Base-by-base conservation (phyloP, 2,888 invertebrate genomes). In the Ormyrus pomaceus region DNA sequence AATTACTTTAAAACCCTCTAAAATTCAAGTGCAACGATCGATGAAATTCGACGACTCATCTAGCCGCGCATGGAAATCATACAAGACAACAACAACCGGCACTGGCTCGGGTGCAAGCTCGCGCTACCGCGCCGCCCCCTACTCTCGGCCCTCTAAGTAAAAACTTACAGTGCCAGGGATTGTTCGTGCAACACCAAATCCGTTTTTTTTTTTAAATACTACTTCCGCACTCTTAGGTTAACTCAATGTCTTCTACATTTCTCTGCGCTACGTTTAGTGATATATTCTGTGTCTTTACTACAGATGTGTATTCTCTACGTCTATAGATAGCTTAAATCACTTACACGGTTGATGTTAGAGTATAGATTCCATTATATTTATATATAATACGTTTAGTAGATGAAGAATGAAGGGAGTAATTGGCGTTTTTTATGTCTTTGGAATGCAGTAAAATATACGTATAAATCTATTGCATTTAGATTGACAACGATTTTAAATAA, bases 71-170 rank as follows among this genome's bases (percentile, higher is more conserved):
- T 93, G 93, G 92, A 93, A 93, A 91, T 91, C 92, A 79, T 92
- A 92, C 91, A 92, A 93, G 91, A 90, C 91, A 82, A 91, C 92
- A 85, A 90, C 92, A 78, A 91, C 91, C 83, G 82, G 80, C 59
- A 90, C 92, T 84, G 78, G 75, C 65, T 91, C 92, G 85, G 91
- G 91, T 87, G 91, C 91, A 88, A 91, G 92, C 84, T 91, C 92
- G 89, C 93, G 93, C 87, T 93, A 93, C 91, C 92, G 93, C 88
- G 91, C 92, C 84, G 92, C 93, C 84, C 93, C 93, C 82, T 93
- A 93, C 89, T 88, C 92, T 86, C 92, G 93, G 84, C 92, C 93
- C 84, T 88, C 92, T 87, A 93, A 93, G 91, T 93, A 92, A 92
- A 70, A 34, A 61, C 11, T 61, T 48, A 61, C 13, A 50, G 34